These are phyloP conservation scores for Ptyas mucosa DNA, from an alignment of 2,113 vertebrate species.

Conservation along the genomic window DNA sequence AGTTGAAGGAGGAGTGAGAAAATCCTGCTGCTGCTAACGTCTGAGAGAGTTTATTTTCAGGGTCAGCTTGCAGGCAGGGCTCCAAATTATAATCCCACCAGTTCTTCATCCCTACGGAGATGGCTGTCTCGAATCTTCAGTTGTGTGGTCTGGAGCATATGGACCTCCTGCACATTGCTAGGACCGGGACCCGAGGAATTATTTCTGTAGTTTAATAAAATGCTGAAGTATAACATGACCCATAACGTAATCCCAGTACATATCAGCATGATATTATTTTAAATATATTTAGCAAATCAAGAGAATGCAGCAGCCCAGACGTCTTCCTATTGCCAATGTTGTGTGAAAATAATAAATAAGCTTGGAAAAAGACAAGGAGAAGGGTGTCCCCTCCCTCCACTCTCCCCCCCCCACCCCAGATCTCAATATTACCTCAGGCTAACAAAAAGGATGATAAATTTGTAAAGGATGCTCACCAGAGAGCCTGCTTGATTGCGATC, in stretches of 20 bases:
- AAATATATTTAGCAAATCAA: slow-evolving; percentile 21
- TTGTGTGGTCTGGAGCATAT: slow-evolving; percentile 52
- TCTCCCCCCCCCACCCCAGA: slow-evolving; percentile 31
- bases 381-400: not conserved
- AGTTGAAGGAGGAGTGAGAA: slow-evolving; percentile 54
- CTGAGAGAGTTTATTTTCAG: slow-evolving; percentile 34
- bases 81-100: slow-evolving; percentile 45
- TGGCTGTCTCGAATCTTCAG: slow-evolving; percentile 42
- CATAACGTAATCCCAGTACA: slow-evolving; percentile 25
- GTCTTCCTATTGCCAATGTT: slow-evolving; percentile 23
- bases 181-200: slow-evolving; percentile 15
- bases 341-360: slow-evolving; percentile 41
- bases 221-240: slow-evolving; percentile 25
- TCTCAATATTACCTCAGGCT: slow-evolving; percentile 57
- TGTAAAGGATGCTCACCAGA: slow-evolving; percentile 49
- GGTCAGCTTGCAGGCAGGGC: slow-evolving; percentile 47
- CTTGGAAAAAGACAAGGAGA: slow-evolving; percentile 17
- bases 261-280: slow-evolving; percentile 25
- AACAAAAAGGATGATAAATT: slow-evolving; percentile 58
- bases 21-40: slow-evolving; percentile 3
- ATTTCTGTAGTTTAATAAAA: slow-evolving; percentile 36
- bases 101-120: slow-evolving; percentile 48
- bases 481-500: slow-evolving; percentile 64
- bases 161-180: slow-evolving; percentile 1
- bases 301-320: slow-evolving; percentile 25